Percentiles rank a stretch among this genome's conserved stretches.
These are phyloP conservation scores for Dastarcus helophoroides DNA, from an alignment of 2,888 invertebrate species.

Conservation along the genomic window DNA sequence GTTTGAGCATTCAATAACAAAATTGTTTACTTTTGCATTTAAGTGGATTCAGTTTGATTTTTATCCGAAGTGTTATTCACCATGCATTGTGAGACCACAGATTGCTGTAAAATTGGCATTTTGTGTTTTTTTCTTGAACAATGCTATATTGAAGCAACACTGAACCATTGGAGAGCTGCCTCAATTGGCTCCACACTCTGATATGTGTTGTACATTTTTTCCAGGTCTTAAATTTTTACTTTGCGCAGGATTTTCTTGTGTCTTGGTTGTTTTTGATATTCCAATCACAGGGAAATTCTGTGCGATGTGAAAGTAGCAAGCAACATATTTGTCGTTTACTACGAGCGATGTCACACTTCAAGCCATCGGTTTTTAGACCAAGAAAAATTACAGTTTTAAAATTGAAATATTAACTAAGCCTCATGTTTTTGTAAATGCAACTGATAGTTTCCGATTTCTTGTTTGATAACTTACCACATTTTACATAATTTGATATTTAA, in stretches of 20 bases:
- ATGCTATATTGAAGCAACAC: constrained; percentile 30
- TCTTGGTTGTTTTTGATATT: constrained; percentile 43
- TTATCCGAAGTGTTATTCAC: too few species aligned
- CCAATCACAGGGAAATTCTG: constrained; percentile 83
- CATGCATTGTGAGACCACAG: constrained; percentile 30
- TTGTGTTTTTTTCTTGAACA: constrained; percentile 17
- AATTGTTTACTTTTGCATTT: too few species aligned
- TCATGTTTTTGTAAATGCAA: too few species aligned
- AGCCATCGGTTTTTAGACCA: too few species aligned
- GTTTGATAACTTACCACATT: too few species aligned
- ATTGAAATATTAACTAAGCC: too few species aligned
- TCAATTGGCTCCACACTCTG: constrained; percentile 35
- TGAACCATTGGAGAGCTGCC: constrained; percentile 37
- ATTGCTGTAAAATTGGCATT: constrained; percentile 10
- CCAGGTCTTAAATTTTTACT: constrained; percentile 15
- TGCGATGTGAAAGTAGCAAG: constrained; percentile 43
- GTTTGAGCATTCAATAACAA: too few species aligned
- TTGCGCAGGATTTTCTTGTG: constrained; percentile 59
- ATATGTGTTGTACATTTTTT: constrained; percentile 34
- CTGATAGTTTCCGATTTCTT: too few species aligned
- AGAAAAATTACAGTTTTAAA: too few species aligned
- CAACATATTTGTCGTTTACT: neutral
- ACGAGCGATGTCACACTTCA: neutral
- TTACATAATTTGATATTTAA: too few species aligned
- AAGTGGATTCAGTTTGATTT: too few species aligned